Base-by-base conservation (phyloP, 2,888 invertebrate genomes). In the Saturnia pavonia region DNA sequence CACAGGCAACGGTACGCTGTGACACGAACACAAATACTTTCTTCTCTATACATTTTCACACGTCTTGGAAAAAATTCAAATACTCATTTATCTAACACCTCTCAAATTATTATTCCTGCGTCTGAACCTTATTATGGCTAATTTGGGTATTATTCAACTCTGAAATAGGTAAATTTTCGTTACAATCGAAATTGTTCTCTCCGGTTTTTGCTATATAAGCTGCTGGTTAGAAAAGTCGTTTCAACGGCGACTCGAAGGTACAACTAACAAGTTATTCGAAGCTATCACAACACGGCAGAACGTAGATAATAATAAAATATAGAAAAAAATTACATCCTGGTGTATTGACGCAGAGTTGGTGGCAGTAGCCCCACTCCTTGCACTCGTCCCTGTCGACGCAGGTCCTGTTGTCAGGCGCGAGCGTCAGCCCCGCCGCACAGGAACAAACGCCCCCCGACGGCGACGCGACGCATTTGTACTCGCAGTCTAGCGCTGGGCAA, bases 331-430 rank as follows among this genome's bases (percentile, higher is more conserved):
- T 66, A 93, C 94, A 96, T 60, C 97, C 98, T 1, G 96, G 96
- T 0, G 96, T 96, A 88, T 99, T 99, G 72, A 96, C 95, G 88
- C 99, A 99, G 45, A 97, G 94, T 89, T 99, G 99, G 85, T 99
- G 99, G 89, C 99, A 99, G 89, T 95, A 97, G 60, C 98, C 98
- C 98, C 98, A 98, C 90, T 98, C 97, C 67, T 94, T 88, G 89
- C 98, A 98, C 90, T 99, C 99, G 91, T 99, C 96, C 78, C 97
- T 95, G 94, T 99, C 99, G 54, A 96, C 95, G 88, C 99, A 99
- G 6, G 97, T 97, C 78, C 96, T 95, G 84, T 98, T 97, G 86
- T 98, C 97, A 8, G 96, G 90, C 0, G 97, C 95, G n/a, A 99
- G 95, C 79, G 96, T 95, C 82, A 97, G 96, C 0, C 99, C 99